Evolutionary conservation across 2,113 vertebrate species (phyloP).

Genomic region (Eurystomus gularis): DNA sequence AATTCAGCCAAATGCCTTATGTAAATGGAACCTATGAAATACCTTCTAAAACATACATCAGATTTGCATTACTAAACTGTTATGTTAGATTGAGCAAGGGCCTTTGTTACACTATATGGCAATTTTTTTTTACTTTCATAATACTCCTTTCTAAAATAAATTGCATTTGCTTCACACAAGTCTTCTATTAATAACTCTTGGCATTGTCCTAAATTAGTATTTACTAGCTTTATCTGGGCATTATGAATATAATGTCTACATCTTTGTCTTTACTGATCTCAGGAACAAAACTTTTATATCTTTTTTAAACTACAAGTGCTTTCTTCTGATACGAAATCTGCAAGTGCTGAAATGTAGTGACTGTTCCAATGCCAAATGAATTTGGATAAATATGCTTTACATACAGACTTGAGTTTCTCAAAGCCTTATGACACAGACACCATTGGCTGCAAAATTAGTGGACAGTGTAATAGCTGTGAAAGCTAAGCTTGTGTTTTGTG

Average conservation of each 20-base stretch:
- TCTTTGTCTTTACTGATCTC: background rate
- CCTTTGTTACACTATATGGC: background rate
- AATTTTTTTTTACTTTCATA: background rate
- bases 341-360: background rate
- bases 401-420: background rate
- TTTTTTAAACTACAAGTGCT: background rate
- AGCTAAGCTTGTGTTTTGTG: background rate
- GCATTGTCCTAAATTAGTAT: background rate
- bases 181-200: background rate
- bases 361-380: background rate
- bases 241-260: background rate
- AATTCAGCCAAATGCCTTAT: slow-evolving; percentile 24
- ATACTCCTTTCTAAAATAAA: background rate
- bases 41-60: slow-evolving; percentile 16
- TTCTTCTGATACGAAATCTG: background rate
- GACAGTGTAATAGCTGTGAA: background rate
- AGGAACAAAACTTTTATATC: background rate
- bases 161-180: background rate
- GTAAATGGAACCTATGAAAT: slow-evolving; percentile 30
- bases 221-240: background rate
- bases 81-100: background rate
- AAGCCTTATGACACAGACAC: background rate
- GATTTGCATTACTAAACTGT: background rate
- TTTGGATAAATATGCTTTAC: background rate
- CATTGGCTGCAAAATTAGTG: background rate